Evolutionary conservation across 2,888 invertebrate species (phyloP), one percentile per base, ranked within the genome.

Genomic region (Scaptomyza cyrtandrae): DNA sequence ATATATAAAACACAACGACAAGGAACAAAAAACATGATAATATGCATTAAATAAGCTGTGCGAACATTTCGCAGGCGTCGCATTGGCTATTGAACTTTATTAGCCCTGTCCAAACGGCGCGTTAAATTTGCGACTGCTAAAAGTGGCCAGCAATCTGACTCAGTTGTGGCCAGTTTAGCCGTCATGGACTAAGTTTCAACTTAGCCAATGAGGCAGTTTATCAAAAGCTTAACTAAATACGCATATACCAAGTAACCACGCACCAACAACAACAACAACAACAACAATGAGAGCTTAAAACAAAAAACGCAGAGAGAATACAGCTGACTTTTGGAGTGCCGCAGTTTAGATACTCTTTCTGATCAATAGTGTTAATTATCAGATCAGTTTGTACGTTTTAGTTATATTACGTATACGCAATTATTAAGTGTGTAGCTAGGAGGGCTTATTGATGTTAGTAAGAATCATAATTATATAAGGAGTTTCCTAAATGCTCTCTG

Each of bases 21-120:
- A 24, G 24, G 5, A 24, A 3, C 3, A 24, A 24, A 24, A 67
- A 75, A 80, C 81, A 85, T 71, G 86, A 87, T 83, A 87, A 87
- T 83, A 82, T 87, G 82, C 83, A 83, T 87, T 86, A 87, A 87
- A 83, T 87, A 88, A 83, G 83, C 86, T 87, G 88, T 87, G 88
- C 79, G 74, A 76, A 85, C 88, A 87, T 83, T 87, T 87, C 79
- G 65, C 65, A 72, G 83, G 86, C 88, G 88, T 85, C 88, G 71
- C 68, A 76, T 79, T 87, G 83, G 82, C 83, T 76, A 85, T 83
- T 87, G 88, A 83, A 82, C 88, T 87, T 78, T 83, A 87, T 83
- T 83, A 81, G 87, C 82, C 76, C 65, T 75, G 82, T 70, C 4
- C 16, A 14, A 50, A 37, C n/a, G 19, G 41, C 9, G 31, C 29